Evolutionary conservation across 1,140 invertebrate species (phyloP), one percentile per base, ranked within the genome.

Genomic region (Drosophila tsacasi): DNA sequence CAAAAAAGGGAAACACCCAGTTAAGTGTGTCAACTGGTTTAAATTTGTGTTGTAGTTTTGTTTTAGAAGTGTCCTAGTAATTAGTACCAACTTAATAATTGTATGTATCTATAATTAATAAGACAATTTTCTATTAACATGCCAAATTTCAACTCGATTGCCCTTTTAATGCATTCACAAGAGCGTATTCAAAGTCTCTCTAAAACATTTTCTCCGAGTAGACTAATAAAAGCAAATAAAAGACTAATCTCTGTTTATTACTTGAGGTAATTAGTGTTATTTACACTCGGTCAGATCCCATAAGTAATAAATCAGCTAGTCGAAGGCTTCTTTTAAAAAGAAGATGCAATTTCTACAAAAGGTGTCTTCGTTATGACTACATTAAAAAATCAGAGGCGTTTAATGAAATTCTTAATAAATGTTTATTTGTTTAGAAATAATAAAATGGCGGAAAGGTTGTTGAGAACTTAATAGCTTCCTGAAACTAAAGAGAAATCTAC

Each of bases 1-100:
- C 17, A 15, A 35, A 44, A 59, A 64, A 37, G 15, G 61, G 23
- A 42, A 44, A 32, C 21, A 15, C 17, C 0, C 3, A 3, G 3
- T 3, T 15, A 64, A 60, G 55, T 64, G 54, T 23, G 62, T 23
- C 55, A 42, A 4, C 25, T 46, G 8, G 10, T 17, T 8, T 8
- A 19, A 17, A 9, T 9, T 57, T 55, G 13, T 15, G 9, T 35
- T 8, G 15, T 19, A 5, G n/a, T 15, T 50, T 2, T 25, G 15
- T n/a, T 25, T 49, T 23, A 15, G 13, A 25, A 9, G 1, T 49
- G 47, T 1, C 17, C 3, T 40, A n/a, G 39, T 40, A 17, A 40
- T 17, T 40, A 17, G 5, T 8, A n/a, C n/a, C 7, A 30, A 30
- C 30, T 30, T 32, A 10, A 12, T 32, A 32, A 32, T 32, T 32